phyloP scores from a whole-genome alignment of 2,113 vertebrate species.

The Potamarius usumacintae region DNA sequence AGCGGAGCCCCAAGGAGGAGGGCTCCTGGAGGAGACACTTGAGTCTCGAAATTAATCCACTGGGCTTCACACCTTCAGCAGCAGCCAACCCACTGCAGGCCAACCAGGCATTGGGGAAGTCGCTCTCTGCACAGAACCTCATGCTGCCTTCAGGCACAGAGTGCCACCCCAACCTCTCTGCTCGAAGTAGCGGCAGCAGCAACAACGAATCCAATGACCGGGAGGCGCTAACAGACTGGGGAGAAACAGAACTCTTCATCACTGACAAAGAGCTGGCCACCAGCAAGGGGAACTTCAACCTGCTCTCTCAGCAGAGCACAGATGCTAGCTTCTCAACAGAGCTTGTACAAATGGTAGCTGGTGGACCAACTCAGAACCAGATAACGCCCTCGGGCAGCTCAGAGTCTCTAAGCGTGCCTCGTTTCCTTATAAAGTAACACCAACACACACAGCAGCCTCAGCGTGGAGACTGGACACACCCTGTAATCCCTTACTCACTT shows the following conservation, averaged over 20 bases:
- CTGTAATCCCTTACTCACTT: conserved; percentile 35
- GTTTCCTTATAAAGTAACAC: conserved; percentile 84
- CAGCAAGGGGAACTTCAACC: conserved; percentile 76
- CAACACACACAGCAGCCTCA: conserved; percentile 47
- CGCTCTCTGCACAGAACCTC: conserved; percentile 89
- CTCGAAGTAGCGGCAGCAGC: conserved; percentile 76
- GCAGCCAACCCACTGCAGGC: conserved; percentile 63
- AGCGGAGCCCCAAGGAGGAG: conserved; percentile 76
- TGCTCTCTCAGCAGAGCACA: conserved; percentile 71
- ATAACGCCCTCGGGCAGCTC: conserved; percentile 72
- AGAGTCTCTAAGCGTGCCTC: conserved; percentile 83
- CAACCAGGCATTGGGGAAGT: conserved; percentile 80
- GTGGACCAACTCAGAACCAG: conserved; percentile 75
- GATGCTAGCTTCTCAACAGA: conserved; percentile 75
- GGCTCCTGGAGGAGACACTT: conserved; percentile 85
- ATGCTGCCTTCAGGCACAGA: conserved; percentile 79
- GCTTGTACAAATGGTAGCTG: conserved; percentile 84
- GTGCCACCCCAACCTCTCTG: conserved; percentile 78
- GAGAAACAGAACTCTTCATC: conserved; percentile 86
- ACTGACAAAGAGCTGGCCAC: conserved; percentile 82
- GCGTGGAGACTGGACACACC: conserved; percentile 38
- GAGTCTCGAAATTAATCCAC: conserved; percentile 84
- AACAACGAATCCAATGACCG: conserved; percentile 80
- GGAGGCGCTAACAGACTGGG: conserved; percentile 78
- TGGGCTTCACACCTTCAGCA: conserved; percentile 80